Conservation (phyloP, 2,113 vertebrate genomes). For the Vulpes vulpes region DNA sequence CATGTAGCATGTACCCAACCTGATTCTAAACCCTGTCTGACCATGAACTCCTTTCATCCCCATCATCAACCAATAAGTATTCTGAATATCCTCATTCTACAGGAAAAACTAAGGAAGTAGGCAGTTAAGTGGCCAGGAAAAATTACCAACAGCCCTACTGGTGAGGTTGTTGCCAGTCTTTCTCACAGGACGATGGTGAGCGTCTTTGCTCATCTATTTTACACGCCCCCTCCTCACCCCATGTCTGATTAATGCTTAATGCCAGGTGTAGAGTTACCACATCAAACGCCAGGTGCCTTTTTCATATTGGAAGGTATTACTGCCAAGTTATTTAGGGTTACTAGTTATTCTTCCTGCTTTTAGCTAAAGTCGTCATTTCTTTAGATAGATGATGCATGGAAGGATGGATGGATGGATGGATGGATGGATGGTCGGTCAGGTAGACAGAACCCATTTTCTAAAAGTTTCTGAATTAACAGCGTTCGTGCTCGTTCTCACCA, state of each 20-base stretch:
- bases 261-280: not conserved
- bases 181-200: not conserved
- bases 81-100: not conserved
- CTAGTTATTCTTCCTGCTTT: not conserved
- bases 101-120: not conserved
- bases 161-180: not conserved
- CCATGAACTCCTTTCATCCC: too few relatives aligned
- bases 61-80: not conserved
- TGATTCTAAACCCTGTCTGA: not conserved
- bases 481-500: slow-evolving; percentile 68
- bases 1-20: not conserved
- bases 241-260: not conserved
- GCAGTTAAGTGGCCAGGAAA: not conserved
- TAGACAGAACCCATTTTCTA: not conserved
- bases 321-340: not conserved
- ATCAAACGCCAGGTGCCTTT: not conserved
- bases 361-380: not conserved
- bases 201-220: not conserved
- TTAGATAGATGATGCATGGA: not conserved
- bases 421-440: not conserved
- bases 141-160: fast-evolving
- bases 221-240: too few relatives aligned
- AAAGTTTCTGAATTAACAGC: slow-evolving; percentile 28
- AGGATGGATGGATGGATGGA: not conserved
- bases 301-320: not conserved